A percentile compares a stretch with the other conserved stretches of the same genome.
Evolutionary conservation across 2,113 vertebrate species (phyloP).

Genomic region (Nyctibius bracteatus): DNA sequence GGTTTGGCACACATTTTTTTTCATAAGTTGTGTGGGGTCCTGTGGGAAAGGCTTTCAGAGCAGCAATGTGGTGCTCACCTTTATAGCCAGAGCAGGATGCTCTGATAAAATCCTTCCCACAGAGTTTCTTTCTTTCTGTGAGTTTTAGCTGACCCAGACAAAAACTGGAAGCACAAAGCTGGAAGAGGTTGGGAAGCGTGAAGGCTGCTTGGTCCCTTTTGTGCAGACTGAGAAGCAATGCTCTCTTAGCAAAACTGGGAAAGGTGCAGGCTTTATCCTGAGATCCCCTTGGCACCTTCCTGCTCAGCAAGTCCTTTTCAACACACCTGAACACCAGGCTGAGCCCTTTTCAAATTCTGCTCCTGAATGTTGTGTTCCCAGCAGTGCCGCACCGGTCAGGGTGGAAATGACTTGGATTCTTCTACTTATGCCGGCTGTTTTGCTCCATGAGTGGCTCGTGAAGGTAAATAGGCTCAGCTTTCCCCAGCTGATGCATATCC

Average conservation of each 20-base stretch:
- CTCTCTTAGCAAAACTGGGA: neutral
- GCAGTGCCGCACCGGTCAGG: neutral
- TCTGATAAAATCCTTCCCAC: neutral
- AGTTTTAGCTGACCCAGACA: neutral
- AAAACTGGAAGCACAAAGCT: neutral
- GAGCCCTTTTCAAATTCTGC: neutral
- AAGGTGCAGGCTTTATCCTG: neutral
- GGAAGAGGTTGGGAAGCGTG: neutral
- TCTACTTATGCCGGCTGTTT: neutral
- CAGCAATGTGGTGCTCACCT: neutral
- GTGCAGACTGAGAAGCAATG: fast-evolving
- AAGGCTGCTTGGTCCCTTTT: neutral
- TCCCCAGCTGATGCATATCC: neutral
- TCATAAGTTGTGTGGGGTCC: neutral
- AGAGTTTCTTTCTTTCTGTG: neutral
- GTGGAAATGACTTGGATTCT: neutral
- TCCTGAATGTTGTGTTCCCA: neutral
- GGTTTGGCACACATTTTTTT: neutral
- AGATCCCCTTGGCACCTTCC: neutral
- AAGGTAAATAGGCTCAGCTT: neutral
- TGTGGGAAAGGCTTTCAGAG: neutral
- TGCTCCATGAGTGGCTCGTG: neutral
- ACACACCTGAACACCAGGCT: neutral
- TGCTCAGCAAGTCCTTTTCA: neutral
- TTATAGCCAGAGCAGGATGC: neutral